phyloP scores from a whole-genome alignment of 2,113 vertebrate genomes.

The Mola mola region DNA sequence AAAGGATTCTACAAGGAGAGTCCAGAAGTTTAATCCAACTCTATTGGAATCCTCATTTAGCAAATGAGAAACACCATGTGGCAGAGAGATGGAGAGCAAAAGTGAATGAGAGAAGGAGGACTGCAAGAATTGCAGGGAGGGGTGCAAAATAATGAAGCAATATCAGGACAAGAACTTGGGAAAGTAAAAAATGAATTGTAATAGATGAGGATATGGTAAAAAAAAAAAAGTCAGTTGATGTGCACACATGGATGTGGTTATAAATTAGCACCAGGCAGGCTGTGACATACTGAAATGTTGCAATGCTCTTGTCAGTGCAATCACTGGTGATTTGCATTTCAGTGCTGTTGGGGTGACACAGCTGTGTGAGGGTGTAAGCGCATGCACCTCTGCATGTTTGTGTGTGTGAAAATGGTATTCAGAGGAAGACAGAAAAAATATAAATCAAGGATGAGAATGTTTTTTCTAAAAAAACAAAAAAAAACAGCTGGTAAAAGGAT shows the following conservation, averaged over 20 bases:
- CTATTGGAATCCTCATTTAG: slow-evolving; percentile 67
- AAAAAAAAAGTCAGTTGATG: slow-evolving; percentile 12
- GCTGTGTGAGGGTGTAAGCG: slow-evolving; percentile 23
- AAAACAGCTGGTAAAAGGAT: slow-evolving; percentile 38
- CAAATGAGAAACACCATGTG: slow-evolving; percentile 63
- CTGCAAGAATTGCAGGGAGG: slow-evolving; percentile 1
- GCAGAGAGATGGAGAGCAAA: slow-evolving; percentile 25
- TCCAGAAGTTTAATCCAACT: slow-evolving; percentile 66
- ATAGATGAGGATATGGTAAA: background rate
- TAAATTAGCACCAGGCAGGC: slow-evolving; percentile 26
- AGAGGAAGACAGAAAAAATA: slow-evolving; percentile 31
- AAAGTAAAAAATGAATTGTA: slow-evolving; percentile 1
- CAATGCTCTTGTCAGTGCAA: slow-evolving; percentile 47
- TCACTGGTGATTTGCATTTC: slow-evolving; percentile 53
- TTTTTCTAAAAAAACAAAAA: slow-evolving; percentile 3
- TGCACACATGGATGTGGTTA: background rate
- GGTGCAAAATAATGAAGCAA: slow-evolving; percentile 28
- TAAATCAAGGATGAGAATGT: slow-evolving; percentile 43
- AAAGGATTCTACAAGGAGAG: slow-evolving; percentile 44
- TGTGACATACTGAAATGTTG: slow-evolving; percentile 27
- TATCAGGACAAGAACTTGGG: slow-evolving; percentile 31
- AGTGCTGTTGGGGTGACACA: slow-evolving; percentile 50
- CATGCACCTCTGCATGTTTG: background rate
- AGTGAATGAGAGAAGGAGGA: slow-evolving; percentile 26
- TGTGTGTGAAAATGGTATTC: slow-evolving; percentile 7